A percentile compares a stretch with the other conserved stretches of the same genome.
Evolutionary conservation across 1,140 invertebrate species (phyloP).

Genomic region (Philaenus spumarius): DNA sequence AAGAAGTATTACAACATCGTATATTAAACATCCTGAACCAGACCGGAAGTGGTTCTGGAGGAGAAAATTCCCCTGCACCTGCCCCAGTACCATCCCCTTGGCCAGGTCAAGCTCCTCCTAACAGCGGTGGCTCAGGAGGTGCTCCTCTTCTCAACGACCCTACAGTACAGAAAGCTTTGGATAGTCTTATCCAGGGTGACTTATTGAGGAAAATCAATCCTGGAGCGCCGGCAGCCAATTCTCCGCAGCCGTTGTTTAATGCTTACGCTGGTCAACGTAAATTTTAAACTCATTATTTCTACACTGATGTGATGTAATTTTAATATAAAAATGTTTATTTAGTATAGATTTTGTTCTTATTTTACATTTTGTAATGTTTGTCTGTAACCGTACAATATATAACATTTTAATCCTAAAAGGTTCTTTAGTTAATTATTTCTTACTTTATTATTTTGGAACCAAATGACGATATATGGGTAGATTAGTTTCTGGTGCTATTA

Average conservation of each 20-base stretch:
- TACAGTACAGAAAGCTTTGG: slow-evolving; percentile 66
- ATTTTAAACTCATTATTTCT: neutral
- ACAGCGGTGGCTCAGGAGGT: slow-evolving; percentile 30
- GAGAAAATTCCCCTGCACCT: slow-evolving; percentile 26
- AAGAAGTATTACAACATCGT: slow-evolving; percentile 72
- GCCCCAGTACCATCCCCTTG: slow-evolving; percentile 14
- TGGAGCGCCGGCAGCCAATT: neutral
- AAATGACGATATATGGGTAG: too few relatives aligned
- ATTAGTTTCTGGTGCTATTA: too few relatives aligned
- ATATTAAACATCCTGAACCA: slow-evolving; percentile 78
- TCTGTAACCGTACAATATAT: too few relatives aligned
- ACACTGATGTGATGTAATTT: too few relatives aligned
- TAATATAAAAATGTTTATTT: too few relatives aligned
- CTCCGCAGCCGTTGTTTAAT: slow-evolving; percentile 12
- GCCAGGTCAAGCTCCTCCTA: slow-evolving; percentile 20
- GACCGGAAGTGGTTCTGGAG: slow-evolving; percentile 19
- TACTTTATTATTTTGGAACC: too few relatives aligned
- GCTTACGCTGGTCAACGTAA: slow-evolving; percentile 7
- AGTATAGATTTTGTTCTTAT: too few relatives aligned
- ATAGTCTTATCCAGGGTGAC: slow-evolving; percentile 60
- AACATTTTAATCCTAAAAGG: too few relatives aligned
- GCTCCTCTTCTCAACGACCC: slow-evolving; percentile 60
- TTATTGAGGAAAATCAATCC: slow-evolving; percentile 47
- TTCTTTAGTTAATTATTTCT: too few relatives aligned
- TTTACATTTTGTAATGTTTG: too few relatives aligned